Evolutionary conservation across 1,140 invertebrate genomes (phyloP).

Genomic region (Dryas iulia): DNA sequence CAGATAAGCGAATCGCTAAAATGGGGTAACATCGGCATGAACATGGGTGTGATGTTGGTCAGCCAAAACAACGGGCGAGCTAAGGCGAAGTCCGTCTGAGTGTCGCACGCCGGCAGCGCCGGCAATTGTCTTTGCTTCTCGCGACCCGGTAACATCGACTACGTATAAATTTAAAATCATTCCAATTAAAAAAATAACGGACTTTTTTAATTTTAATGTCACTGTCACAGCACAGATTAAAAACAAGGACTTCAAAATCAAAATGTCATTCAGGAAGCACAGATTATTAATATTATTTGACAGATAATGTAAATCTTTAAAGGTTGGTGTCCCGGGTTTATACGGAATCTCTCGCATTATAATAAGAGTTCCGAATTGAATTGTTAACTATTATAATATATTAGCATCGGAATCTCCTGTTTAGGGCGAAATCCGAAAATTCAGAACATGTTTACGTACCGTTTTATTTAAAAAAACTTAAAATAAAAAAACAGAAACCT

Average conservation of each 20-base stretch:
- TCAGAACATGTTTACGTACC: not conserved
- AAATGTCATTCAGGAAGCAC: not conserved
- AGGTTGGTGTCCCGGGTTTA: not conserved
- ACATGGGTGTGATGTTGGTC: conserved; percentile 83
- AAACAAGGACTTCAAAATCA: no score
- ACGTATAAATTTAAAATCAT: conserved; percentile 44
- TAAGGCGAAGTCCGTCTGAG: conserved; percentile 77
- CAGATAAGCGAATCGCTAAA: conserved; percentile 85
- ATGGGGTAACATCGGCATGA: conserved; percentile 85
- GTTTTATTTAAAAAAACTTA: not conserved
- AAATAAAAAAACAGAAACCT: not conserved
- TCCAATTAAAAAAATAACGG: conserved; percentile 2
- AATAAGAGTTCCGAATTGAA: conserved; percentile 17
- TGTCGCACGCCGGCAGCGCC: conserved; percentile 54
- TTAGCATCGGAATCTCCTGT: not conserved
- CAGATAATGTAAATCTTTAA: not conserved
- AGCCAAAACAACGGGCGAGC: conserved; percentile 76
- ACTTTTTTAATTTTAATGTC: not conserved
- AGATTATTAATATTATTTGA: conserved; percentile 1
- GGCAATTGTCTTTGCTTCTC: conserved; percentile 67
- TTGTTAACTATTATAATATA: conserved; percentile 1
- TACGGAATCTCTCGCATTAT: conserved; percentile 34
- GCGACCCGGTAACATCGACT: conserved; percentile 59
- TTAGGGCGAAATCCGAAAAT: not conserved
- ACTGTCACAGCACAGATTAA: no score